These are phyloP conservation scores for Distichodus sexfasciatus DNA, from an alignment of 2,797 vertebrate genomes.

Conservation along the genomic window DNA sequence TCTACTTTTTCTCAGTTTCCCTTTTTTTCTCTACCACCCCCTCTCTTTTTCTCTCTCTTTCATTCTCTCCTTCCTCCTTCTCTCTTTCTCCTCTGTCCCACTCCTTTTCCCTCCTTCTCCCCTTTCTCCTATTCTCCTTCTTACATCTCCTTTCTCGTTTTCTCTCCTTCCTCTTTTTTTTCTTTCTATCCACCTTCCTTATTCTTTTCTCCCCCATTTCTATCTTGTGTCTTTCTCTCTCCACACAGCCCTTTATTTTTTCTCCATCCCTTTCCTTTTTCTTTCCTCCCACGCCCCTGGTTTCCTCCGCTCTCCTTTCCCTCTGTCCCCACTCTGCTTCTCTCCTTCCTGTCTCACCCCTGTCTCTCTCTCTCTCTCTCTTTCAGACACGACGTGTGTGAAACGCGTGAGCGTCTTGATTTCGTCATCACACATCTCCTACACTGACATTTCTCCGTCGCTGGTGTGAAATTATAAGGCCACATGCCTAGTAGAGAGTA, in stretches of 20 bases:
- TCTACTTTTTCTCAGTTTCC: too few species aligned
- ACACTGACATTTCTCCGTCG: not conserved
- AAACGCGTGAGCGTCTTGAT: not conserved
- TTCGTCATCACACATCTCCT: slow-evolving; percentile 12
- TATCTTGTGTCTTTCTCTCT: slow-evolving; percentile 2
- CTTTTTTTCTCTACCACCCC: too few species aligned
- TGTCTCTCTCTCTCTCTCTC: not conserved
- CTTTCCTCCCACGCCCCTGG: not conserved
- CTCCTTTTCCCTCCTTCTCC: too few species aligned
- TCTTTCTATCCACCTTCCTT: too few species aligned
- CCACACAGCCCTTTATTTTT: not conserved
- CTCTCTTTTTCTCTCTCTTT: too few species aligned
- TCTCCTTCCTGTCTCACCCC: not conserved
- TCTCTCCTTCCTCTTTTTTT: too few species aligned
- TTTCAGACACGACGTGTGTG: not conserved
- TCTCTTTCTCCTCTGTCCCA: too few species aligned
- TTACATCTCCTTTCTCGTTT: too few species aligned
- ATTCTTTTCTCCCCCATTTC: too few species aligned
- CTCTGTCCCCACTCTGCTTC: not conserved
- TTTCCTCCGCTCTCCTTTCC: not conserved
- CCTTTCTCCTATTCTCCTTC: too few species aligned
- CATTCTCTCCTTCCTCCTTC: too few species aligned
- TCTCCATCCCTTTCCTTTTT: too few species aligned
- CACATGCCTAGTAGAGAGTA: not conserved
- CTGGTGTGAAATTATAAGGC: not conserved